These are phyloP conservation scores for Thunnus maccoyii DNA, from an alignment of 2,113 vertebrate species.

Conservation along the genomic window DNA sequence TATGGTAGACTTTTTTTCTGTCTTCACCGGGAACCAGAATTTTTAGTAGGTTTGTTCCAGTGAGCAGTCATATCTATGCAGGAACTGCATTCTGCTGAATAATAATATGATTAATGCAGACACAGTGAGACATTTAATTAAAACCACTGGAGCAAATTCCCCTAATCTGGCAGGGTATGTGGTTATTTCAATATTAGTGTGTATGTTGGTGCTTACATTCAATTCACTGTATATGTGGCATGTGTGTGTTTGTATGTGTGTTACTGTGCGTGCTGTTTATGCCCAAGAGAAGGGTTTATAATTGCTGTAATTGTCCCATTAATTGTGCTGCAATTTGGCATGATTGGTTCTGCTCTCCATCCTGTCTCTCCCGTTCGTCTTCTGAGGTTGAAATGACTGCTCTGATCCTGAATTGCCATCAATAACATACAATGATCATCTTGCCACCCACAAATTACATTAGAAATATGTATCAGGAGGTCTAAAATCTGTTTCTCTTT, in stretches of 20 bases:
- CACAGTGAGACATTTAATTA: conserved; percentile 61
- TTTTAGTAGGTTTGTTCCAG: conserved; percentile 19
- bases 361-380: neutral
- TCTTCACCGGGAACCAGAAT: conserved; percentile 27
- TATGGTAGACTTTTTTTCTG: neutral
- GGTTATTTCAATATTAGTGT: conserved; percentile 31
- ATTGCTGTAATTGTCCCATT: conserved; percentile 69
- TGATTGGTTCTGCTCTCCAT: conserved; percentile 34
- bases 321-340: conserved; percentile 55
- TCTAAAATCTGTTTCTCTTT: no score
- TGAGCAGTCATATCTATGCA: conserved; percentile 24
- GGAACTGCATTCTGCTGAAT: conserved; percentile 26
- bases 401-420: neutral
- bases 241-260: conserved; percentile 22
- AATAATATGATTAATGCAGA: conserved; percentile 27
- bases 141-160: conserved; percentile 61
- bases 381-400: neutral
- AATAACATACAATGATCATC: neutral
- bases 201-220: conserved; percentile 18
- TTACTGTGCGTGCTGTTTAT: neutral
- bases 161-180: conserved; percentile 39
- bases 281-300: conserved; percentile 48
- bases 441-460: neutral
- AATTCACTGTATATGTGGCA: conserved; percentile 13
- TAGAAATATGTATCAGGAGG: neutral